A percentile compares a stretch with the other conserved stretches of the same genome.
phyloP scores from a whole-genome alignment of 2,888 invertebrate species.

The Hoplodrina blanda region DNA sequence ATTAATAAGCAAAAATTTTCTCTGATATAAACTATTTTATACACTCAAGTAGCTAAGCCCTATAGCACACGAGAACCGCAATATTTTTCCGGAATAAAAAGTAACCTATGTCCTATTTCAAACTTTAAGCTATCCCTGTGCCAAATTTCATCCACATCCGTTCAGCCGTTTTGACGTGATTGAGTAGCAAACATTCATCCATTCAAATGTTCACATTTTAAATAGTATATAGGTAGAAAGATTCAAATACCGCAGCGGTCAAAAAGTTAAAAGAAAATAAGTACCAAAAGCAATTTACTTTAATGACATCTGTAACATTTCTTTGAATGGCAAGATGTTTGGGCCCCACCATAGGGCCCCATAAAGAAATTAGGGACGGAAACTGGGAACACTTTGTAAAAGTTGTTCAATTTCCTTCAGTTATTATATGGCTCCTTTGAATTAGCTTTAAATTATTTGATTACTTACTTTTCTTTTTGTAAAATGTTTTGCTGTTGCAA shows the following conservation, averaged over 20 bases:
- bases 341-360: slow-evolving; percentile 9
- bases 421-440: slow-evolving; percentile 19
- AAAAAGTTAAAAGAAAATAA: slow-evolving; percentile 29
- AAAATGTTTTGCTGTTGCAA: neutral
- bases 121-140: too few species aligned
- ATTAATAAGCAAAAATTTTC: too few species aligned
- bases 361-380: slow-evolving; percentile 41
- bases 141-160: too few species aligned
- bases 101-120: too few species aligned
- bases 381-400: slow-evolving; percentile 26
- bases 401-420: slow-evolving; percentile 47
- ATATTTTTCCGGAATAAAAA: too few species aligned
- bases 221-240: too few species aligned
- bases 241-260: slow-evolving; percentile 7
- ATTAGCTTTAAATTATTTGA: slow-evolving; percentile 34
- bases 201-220: too few species aligned
- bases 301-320: slow-evolving; percentile 34
- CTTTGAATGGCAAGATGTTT: slow-evolving; percentile 22
- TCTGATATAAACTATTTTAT: too few species aligned
- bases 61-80: too few species aligned
- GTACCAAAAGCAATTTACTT: slow-evolving; percentile 34
- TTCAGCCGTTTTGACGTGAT: too few species aligned
- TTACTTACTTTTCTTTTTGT: neutral
- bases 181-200: too few species aligned
- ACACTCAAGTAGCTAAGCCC: too few species aligned